Evolutionary conservation across 2,888 invertebrate genomes (phyloP).

Genomic region (Sinotaia quadrata): DNA sequence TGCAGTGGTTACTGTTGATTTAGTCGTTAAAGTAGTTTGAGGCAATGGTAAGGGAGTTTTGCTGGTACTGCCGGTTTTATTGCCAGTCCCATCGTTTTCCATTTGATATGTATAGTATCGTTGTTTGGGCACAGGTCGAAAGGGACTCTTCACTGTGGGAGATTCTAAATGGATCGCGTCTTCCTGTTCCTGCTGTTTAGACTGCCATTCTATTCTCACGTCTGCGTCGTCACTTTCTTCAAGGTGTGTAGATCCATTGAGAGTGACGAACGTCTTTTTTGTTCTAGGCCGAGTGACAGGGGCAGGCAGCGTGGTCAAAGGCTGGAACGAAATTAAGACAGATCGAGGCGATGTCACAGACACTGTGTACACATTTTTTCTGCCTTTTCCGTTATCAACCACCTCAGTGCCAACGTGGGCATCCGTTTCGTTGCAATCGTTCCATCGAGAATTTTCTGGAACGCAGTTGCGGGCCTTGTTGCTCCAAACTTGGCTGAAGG

Average conservation of each 20-base stretch:
- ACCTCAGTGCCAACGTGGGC: too few species aligned
- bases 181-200: background rate
- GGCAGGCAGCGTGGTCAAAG: background rate
- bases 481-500: conserved; percentile 43
- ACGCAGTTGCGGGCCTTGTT: conserved; percentile 43
- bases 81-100: background rate
- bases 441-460: conserved; percentile 41
- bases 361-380: background rate
- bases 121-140: background rate
- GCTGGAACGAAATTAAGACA: background rate
- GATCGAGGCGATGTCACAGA: background rate
- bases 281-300: background rate
- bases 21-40: background rate
- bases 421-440: conserved; percentile 35
- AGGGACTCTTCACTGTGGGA: conserved; percentile 3
- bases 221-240: background rate
- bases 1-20: conserved; percentile 6
- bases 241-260: background rate
- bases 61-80: background rate
- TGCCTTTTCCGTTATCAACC: background rate
- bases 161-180: background rate
- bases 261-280: background rate
- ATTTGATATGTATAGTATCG: conserved; percentile 12
- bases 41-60: background rate
- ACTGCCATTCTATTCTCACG: background rate